Evolutionary conservation across 2,113 vertebrate species (phyloP), one percentile per base, ranked within the genome.

Genomic region (Xiphias gladius): DNA sequence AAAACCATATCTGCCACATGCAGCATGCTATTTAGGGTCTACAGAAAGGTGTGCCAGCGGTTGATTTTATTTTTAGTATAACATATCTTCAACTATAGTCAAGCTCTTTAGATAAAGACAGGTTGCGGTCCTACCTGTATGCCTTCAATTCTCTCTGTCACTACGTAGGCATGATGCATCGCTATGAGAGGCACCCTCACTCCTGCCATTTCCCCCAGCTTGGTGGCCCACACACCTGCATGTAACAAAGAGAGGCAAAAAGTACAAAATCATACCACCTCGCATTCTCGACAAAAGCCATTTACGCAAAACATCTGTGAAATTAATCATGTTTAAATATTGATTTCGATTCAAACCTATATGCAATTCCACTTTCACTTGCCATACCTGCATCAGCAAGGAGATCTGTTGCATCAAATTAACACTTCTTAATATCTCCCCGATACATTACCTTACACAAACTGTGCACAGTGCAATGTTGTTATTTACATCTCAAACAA

Each of bases 151-250:
- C 96, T 96, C 92, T 99, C 97, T 0, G 98, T 99, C 86, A 99
- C 97, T 1, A 99, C 96, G 0, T 99, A 99, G 28, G 98, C 97
- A 0, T 99, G 98, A 85, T 97, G 97, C 97, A 99, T 99, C 0
- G 94, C 98, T 46, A 99, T 84, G 52, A 99, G 96, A 0, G 98
- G 98, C 48, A 99, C 97, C 1, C 91, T 96, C 32, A 99, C 98
- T 0, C 97, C 97, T 0, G 97, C 98, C 98, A 99, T 97, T 24
- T 57, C 81, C 6, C 98, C 98, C 86, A 99, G 95, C 0, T 95
- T 94, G 14, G 80, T 86, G 0, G 97, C 98, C 98, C 98, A 99
- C 50, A 97, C 98, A 0, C 98, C 98, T 99, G 90, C 32, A 39
- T 1, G 28, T 0, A 57, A 87, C 0, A 26, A 92, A 12, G 7